phyloP scores from a whole-genome alignment of 1,140 invertebrate genomes.

The Cydia strobilella region DNA sequence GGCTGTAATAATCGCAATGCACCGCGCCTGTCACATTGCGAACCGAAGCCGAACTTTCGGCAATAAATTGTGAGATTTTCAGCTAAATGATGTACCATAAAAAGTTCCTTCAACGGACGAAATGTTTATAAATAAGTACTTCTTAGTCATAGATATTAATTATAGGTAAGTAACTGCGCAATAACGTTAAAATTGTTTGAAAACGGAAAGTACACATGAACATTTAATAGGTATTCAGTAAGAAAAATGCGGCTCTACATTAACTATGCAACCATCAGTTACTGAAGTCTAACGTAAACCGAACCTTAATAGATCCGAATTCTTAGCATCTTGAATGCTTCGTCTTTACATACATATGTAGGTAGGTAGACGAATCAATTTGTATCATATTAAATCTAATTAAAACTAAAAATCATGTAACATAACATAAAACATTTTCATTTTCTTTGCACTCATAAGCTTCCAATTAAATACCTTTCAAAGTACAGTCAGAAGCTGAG shows the following conservation, averaged over 20 bases:
- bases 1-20: conserved; percentile 71
- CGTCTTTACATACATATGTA: too few species aligned
- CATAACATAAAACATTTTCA: not conserved
- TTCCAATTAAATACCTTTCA: conserved; percentile 6
- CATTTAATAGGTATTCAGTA: too few species aligned
- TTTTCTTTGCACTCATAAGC: conserved; percentile 13
- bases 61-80: conserved; percentile 13
- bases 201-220: too few species aligned
- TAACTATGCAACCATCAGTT: too few species aligned
- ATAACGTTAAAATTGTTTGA: too few species aligned
- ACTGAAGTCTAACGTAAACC: too few species aligned
- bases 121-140: not conserved
- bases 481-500: not conserved
- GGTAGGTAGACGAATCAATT: not conserved
- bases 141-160: too few species aligned
- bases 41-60: conserved; percentile 16
- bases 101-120: not conserved
- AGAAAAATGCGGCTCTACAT: too few species aligned
- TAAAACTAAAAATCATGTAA: not conserved
- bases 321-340: not conserved
- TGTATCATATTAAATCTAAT: not conserved
- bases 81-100: not conserved
- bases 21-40: conserved; percentile 50
- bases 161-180: too few species aligned
- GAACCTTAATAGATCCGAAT: not conserved